Evolutionary conservation across 2,113 vertebrate species (phyloP).

Genomic region (Bujurquina vittata): DNA sequence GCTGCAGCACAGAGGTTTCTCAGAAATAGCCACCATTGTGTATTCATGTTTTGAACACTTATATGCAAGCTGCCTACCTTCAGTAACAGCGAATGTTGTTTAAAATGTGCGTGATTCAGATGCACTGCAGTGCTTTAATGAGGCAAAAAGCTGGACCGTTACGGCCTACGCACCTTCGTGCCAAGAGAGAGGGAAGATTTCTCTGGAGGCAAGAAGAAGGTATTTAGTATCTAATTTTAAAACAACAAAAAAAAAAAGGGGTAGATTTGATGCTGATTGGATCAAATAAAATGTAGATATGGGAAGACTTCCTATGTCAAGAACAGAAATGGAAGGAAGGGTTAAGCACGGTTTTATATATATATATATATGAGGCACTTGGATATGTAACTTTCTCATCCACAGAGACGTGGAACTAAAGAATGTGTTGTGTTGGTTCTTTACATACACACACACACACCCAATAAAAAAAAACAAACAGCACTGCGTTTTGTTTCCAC

Average conservation of each 20-base stretch:
- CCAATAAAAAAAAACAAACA: conserved; percentile 60
- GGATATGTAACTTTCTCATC: conserved; percentile 36
- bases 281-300: neutral
- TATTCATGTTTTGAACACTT: conserved; percentile 12
- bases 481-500: conserved; percentile 29
- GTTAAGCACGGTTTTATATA: conserved; percentile 31
- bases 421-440: conserved; percentile 54
- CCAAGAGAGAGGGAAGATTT: neutral
- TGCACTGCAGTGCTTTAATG: conserved; percentile 31
- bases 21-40: conserved; percentile 6
- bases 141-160: conserved; percentile 35
- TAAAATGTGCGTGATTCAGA: conserved; percentile 66
- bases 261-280: neutral
- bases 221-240: neutral
- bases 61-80: conserved; percentile 45
- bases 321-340: conserved; percentile 10
- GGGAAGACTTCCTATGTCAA: neutral
- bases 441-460: conserved; percentile 51
- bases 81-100: conserved; percentile 12
- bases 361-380: conserved; percentile 64
- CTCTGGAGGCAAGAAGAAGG: neutral
- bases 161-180: neutral
- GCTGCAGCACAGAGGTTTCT: neutral
- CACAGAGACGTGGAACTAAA: conserved; percentile 35
- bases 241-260: neutral